These are phyloP conservation scores for Scaptomyza tumidula DNA, from an alignment of 2,888 invertebrate genomes.

Conservation along the genomic window DNA sequence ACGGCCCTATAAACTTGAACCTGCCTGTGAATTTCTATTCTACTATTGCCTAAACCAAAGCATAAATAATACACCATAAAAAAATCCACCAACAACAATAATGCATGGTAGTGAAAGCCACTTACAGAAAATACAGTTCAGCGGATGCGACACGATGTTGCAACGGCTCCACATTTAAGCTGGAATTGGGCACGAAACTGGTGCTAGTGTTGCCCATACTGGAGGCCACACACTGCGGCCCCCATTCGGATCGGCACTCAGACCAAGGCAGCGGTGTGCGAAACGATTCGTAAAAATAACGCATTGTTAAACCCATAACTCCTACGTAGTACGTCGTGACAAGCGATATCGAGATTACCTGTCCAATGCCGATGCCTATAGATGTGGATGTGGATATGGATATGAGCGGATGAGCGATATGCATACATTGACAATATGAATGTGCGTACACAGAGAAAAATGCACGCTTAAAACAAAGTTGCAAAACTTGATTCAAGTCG, in stretches of 20 bases:
- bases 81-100: conserved; percentile 16
- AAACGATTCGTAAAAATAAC: conserved; percentile 88
- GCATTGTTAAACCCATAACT: conserved; percentile 88
- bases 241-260: conserved; percentile 86
- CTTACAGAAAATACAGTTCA: conserved; percentile 85
- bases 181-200: conserved; percentile 17
- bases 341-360: conserved; percentile 86
- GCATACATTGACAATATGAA: conserved; percentile 3
- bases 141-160: conserved; percentile 80
- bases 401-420: conserved; percentile 1
- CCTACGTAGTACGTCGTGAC: conserved; percentile 89
- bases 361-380: conserved; percentile 87
- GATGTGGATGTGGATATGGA: conserved; percentile 8
- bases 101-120: conserved; percentile 49
- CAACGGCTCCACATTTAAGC: conserved; percentile 21
- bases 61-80: conserved; percentile 17
- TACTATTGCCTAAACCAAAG: conserved; percentile 9
- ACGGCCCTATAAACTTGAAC: conserved; percentile 69
- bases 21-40: conserved; percentile 32
- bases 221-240: conserved; percentile 84
- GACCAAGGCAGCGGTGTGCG: conserved; percentile 87
- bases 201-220: conserved; percentile 61
- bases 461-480: not conserved
- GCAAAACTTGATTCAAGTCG: too few relatives aligned
- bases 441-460: conserved; percentile 6